Evolutionary conservation across 2,113 vertebrate species (phyloP), one percentile per base, ranked within the genome.

Genomic region (Nibea albiflora): DNA sequence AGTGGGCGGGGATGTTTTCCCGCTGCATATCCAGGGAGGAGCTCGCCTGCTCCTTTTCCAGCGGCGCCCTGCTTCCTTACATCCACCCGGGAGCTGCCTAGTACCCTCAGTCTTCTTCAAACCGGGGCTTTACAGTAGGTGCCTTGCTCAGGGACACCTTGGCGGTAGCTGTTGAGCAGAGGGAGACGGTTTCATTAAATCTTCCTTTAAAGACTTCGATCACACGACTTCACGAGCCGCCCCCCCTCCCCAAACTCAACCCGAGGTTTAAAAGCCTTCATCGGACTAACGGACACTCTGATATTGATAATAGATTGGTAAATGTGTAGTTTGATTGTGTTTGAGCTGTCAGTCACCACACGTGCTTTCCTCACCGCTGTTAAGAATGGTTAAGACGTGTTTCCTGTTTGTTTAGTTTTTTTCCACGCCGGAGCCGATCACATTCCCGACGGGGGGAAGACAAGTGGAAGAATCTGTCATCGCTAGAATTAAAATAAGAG

Each of bases 121-220:
- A 52, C 20, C 11, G 68, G 82, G 79, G 80, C 68, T 88, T 58
- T 44, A 70, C 81, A 81, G 86, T 46, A 73, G 90, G 89, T 90
- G 93, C 92, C 90, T 91, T 90, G 85, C 86, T 92, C 90, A 89
- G 86, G 85, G 90, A 91, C 91, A 88, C 90, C 85, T 64, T 19
- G 74, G 31, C 57, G 5, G 73, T 75, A 78, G 74, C 81, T 79
- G 80, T 71, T 62, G 62, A 57, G 69, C 26, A 14, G 63, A 71
- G 64, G 66, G 64, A 78, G 79, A 64, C 12, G 0, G 1, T 63
- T 73, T 86, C 63, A 22, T 72, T n/a, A 31, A 72, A 69, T 72
- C 78, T 84, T 69, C 72, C 56, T 81, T 70, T 22, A 58, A 54
- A 77, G 84, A 81, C 79, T 85, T 64, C 12, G 20, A 52, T 50